phyloP scores from a whole-genome alignment of 2,113 vertebrate genomes.

The Grammomys surdaster region DNA sequence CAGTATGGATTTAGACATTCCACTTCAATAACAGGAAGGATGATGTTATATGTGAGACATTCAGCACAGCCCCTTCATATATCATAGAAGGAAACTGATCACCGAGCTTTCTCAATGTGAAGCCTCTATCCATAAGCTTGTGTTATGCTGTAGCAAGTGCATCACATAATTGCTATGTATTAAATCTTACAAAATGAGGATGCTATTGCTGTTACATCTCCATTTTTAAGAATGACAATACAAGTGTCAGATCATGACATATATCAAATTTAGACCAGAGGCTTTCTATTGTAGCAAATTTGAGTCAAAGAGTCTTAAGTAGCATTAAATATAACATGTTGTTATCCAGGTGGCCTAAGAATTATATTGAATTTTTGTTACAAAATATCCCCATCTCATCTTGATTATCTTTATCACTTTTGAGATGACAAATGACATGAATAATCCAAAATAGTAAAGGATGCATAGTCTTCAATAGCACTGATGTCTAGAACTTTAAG shows the following conservation, averaged over 20 bases:
- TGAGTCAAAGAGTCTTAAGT: not conserved
- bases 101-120: not conserved
- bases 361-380: not conserved
- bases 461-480: not conserved
- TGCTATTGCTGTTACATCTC: not conserved
- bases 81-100: not conserved
- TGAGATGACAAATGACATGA: not conserved
- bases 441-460: conserved; percentile 25
- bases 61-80: not conserved
- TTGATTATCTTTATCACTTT: not conserved
- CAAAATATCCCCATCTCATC: not conserved
- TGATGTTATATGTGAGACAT: not conserved
- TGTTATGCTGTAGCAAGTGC: not conserved
- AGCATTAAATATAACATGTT: not conserved
- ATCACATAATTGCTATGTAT: not conserved
- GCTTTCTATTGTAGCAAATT: not conserved
- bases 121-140: not conserved
- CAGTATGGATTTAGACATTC: not conserved
- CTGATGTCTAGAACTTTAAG: not conserved
- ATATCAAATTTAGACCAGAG: not conserved
- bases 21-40: not conserved
- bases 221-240: not conserved
- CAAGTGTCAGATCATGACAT: not conserved
- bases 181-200: not conserved
- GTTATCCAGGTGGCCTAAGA: not conserved